A percentile compares a stretch with the other conserved stretches of the same genome.
phyloP scores from a whole-genome alignment of 1,140 invertebrate genomes.

The Anoplophora glabripennis region DNA sequence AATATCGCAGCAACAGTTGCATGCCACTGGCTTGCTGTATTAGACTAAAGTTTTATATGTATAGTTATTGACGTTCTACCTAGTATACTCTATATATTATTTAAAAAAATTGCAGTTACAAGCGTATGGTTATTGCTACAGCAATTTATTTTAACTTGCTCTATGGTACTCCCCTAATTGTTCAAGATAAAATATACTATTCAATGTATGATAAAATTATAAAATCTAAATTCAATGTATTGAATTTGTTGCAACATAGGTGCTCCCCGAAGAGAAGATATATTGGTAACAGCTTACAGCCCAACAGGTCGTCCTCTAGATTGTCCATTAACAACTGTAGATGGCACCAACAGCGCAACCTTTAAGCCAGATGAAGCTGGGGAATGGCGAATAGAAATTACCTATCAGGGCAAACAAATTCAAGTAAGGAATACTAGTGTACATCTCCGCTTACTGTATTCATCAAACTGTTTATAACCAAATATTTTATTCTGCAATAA shows the following conservation, averaged over 20 bases:
- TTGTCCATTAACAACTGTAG: constrained; percentile 73
- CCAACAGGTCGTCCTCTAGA: constrained; percentile 76
- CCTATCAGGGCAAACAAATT: constrained; percentile 93
- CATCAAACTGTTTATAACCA: not conserved
- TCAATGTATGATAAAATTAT: no score
- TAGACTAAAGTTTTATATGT: no score
- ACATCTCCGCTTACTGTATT: not conserved
- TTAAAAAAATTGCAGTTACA: no score
- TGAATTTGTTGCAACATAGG: constrained; percentile 55
- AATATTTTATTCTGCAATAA: not conserved
- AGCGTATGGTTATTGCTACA: no score
- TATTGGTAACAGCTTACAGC: constrained; percentile 84
- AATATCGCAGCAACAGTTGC: no score
- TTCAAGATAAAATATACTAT: no score
- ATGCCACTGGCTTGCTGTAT: no score
- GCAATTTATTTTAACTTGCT: no score
- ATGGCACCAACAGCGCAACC: constrained; percentile 84
- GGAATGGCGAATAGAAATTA: constrained; percentile 94
- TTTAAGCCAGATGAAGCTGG: constrained; percentile 96
- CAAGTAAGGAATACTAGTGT: constrained; percentile 52
- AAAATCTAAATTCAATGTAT: not conserved
- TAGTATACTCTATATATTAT: constrained; percentile 3
- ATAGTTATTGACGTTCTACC: not conserved
- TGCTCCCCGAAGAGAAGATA: constrained; percentile 76
- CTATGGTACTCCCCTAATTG: no score